A percentile compares a stretch with the other conserved stretches of the same genome.
phyloP scores from a whole-genome alignment of 2,797 vertebrate species.

The Lagodon rhomboides region DNA sequence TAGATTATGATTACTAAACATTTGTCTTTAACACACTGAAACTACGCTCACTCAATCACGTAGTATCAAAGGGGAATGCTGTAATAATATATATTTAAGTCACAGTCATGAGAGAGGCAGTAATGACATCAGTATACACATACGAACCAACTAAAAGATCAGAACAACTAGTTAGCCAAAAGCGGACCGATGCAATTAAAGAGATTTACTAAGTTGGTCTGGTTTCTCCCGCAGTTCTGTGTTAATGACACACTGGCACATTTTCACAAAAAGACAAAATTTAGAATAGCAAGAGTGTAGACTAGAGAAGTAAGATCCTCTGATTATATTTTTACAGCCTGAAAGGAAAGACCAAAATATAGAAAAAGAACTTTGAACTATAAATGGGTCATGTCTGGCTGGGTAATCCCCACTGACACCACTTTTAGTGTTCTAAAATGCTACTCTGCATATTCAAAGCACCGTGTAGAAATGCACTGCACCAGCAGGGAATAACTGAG shows the following conservation, averaged over 20 bases:
- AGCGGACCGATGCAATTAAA: conserved; percentile 67
- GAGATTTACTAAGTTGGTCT: conserved; percentile 71
- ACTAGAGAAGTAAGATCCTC: conserved; percentile 49
- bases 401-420: conserved; percentile 47
- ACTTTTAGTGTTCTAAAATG: conserved; percentile 33
- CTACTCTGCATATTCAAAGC: conserved; percentile 16
- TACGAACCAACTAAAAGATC: conserved; percentile 55
- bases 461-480: background rate
- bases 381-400: conserved; percentile 50
- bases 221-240: conserved; percentile 64
- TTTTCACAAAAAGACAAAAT: conserved; percentile 65
- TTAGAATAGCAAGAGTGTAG: conserved; percentile 48
- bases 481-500: conserved; percentile 14
- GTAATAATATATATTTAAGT: conserved; percentile 50
- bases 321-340: conserved; percentile 62
- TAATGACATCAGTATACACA: conserved; percentile 52
- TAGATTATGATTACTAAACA: conserved; percentile 41
- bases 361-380: conserved; percentile 46
- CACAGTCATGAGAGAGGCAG: conserved; percentile 33
- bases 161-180: conserved; percentile 48
- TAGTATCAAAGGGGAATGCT: conserved; percentile 30
- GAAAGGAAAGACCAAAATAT: conserved; percentile 53
- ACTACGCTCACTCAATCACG: conserved; percentile 15
- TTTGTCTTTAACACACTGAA: conserved; percentile 11
- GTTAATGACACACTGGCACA: conserved; percentile 71